Conservation (phyloP, 2,113 vertebrate genomes). For the Mobula birostris region DNA sequence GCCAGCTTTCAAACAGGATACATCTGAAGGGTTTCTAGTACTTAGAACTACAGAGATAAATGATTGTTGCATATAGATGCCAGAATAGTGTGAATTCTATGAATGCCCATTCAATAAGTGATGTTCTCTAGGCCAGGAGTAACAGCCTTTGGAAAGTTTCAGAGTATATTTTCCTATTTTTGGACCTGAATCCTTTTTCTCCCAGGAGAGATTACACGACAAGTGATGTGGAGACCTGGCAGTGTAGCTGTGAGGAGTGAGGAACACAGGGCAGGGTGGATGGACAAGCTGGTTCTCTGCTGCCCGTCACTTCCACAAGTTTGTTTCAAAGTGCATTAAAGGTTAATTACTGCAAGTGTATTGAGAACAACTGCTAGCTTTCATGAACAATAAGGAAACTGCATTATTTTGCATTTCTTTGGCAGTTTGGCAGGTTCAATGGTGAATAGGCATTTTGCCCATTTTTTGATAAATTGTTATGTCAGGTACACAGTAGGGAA, state of each 20-base stretch:
- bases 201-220: background rate
- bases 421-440: background rate
- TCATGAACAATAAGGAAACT: background rate
- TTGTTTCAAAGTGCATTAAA: background rate
- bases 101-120: background rate
- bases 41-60: background rate
- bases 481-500: background rate
- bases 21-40: background rate
- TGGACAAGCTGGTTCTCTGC: background rate
- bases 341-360: background rate
- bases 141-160: background rate
- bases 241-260: no score
- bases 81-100: background rate
- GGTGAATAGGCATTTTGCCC: background rate
- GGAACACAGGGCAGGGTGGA: background rate
- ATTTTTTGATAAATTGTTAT: background rate
- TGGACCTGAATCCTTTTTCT: background rate
- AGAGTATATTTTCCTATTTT: background rate
- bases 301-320: background rate
- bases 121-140: background rate
- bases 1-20: background rate
- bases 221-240: background rate
- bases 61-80: background rate
- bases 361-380: background rate
- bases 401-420: background rate